phyloP scores from a whole-genome alignment of 2,797 vertebrate genomes.

The Clangula hyemalis region DNA sequence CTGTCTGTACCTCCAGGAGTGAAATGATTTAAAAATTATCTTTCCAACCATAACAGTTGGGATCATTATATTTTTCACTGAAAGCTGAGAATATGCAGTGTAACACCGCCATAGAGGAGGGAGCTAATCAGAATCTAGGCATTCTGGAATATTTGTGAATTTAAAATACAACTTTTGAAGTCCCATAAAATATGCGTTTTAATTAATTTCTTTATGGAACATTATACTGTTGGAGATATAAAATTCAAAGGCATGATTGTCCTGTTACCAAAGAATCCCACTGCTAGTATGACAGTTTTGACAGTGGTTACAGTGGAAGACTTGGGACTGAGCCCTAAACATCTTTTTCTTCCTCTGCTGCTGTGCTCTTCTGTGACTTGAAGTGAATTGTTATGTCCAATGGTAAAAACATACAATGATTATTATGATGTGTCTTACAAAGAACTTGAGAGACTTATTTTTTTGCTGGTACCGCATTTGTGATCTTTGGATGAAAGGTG shows the following conservation, averaged over 20 bases:
- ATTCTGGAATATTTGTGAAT: background rate
- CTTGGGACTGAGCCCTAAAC: background rate
- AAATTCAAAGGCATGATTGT: background rate
- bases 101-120: background rate
- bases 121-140: background rate
- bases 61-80: background rate
- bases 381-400: background rate
- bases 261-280: background rate
- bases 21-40: background rate
- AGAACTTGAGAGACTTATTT: background rate
- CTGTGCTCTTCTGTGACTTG: background rate
- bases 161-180: background rate
- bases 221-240: background rate
- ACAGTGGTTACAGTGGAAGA: background rate
- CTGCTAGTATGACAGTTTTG: background rate
- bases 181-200: background rate
- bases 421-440: background rate
- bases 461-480: background rate
- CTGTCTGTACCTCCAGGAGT: background rate
- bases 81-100: background rate
- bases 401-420: background rate
- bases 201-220: background rate
- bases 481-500: slow-evolving; percentile 21
- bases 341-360: background rate
- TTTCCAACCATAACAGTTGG: background rate